These are phyloP conservation scores for Thera obeliscata DNA, from an alignment of 2,888 invertebrate species.

Conservation along the genomic window DNA sequence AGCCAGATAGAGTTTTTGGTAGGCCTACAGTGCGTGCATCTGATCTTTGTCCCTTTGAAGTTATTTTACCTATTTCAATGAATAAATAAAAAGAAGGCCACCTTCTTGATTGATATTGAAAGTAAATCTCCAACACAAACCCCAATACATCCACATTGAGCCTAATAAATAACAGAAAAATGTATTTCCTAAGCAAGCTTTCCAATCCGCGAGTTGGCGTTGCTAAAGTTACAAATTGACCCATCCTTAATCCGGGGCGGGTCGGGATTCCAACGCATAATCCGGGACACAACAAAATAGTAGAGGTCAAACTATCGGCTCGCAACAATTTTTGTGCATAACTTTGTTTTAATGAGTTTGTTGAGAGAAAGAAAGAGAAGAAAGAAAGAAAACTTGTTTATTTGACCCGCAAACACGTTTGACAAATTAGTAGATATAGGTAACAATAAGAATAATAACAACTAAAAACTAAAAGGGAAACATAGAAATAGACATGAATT, in stretches of 20 bases:
- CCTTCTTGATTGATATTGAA: slow-evolving; percentile 17
- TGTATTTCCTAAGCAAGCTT: slow-evolving; percentile 25
- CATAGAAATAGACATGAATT: too few relatives aligned
- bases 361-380: background rate
- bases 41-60: too few relatives aligned
- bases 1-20: too few relatives aligned
- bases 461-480: too few relatives aligned
- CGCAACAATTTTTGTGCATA: slow-evolving; percentile 5
- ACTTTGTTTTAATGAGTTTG: slow-evolving; percentile 4
- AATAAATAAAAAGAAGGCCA: too few relatives aligned
- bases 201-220: slow-evolving; percentile 19
- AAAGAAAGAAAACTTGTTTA: too few relatives aligned
- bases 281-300: slow-evolving; percentile 9
- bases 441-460: too few relatives aligned
- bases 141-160: background rate
- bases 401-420: too few relatives aligned
- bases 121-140: slow-evolving; percentile 1
- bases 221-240: slow-evolving; percentile 41
- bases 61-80: too few relatives aligned
- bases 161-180: slow-evolving; percentile 28
- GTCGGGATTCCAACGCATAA: slow-evolving; percentile 24
- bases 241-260: slow-evolving; percentile 28
- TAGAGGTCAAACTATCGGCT: slow-evolving; percentile 15
- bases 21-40: too few relatives aligned
- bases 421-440: too few relatives aligned